Percentiles rank a stretch among this genome's conserved stretches.
Conservation (phyloP, 2,113 vertebrate genomes). For the Formicarius rufipectus region DNA sequence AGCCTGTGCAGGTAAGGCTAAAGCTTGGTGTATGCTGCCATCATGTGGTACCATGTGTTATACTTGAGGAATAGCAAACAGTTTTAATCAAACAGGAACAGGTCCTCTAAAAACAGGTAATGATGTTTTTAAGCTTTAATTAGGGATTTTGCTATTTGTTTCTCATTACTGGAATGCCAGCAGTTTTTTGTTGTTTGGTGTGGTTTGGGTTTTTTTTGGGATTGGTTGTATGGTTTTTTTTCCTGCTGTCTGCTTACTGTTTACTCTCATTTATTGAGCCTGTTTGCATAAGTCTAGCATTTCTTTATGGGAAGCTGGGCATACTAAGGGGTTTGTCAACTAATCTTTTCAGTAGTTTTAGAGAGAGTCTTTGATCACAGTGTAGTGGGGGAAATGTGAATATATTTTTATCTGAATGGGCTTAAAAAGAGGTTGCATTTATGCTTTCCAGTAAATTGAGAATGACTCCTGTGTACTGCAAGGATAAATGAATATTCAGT, state of each 20-base stretch:
- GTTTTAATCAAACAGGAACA: neutral
- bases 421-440: neutral
- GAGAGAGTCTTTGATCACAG: neutral
- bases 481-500: neutral
- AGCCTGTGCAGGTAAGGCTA: conserved; percentile 78
- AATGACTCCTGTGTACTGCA: neutral
- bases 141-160: neutral
- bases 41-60: conserved; percentile 34
- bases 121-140: neutral
- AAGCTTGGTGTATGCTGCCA: conserved; percentile 67
- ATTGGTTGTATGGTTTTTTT: neutral
- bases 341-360: neutral
- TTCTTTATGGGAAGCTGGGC: neutral
- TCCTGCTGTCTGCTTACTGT: neutral
- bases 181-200: neutral
- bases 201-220: neutral
- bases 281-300: neutral
- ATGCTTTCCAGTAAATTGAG: neutral
- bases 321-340: neutral
- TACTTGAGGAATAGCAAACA: neutral
- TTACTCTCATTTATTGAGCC: neutral
- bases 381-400: neutral
- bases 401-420: neutral
- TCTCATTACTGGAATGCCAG: neutral
- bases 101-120: neutral